Base-by-base conservation (phyloP, 1,140 invertebrate genomes). In the Olivierus martensii region DNA sequence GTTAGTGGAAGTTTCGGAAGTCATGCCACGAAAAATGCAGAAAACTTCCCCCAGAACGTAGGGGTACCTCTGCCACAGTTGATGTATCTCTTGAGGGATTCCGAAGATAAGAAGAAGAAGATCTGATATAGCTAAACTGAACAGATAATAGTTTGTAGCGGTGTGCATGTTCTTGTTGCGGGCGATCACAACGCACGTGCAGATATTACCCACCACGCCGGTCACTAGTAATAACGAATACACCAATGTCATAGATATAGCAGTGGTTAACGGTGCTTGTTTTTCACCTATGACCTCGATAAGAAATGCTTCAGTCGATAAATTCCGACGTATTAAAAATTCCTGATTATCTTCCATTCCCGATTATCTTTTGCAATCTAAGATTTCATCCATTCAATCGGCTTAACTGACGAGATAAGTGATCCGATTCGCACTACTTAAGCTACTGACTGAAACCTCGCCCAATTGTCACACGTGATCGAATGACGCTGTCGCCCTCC, bases 1-100 rank as follows among this genome's bases (percentile, higher is more conserved):
- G 67, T 94, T 91, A 2, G 87, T 86, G 0, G 88, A 91, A 4
- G 84, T 89, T 67, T 95, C 91, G 0, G 86, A 81, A 1, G 87
- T 76, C 37, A 90, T 73, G 1, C 84, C 84, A 51, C 86, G 79
- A 34, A 90, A 70, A 10, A 90, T 73, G 67, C 89, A 95, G 67
- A 93, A 89, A 1, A 73, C 73, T 55, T 85, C 80, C 0, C 89
- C 88, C 61, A 94, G 92, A 10, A 83, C 72, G 68, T 91, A 93
- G 0, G 89, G 87, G 71, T 86, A 85, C 11, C 48, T 89, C 84
- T 46, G 77, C 86, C 88, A 93, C 43, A 91, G 83, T 41, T 77
- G 78, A 64, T 84, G 88, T 58, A 91, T 80, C 66, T 93, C 89
- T 57, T 84, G 82, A 0, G 84, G 85, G 43, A 88, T 56, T 12